phyloP scores from a whole-genome alignment of 2,888 invertebrate species.

The Leptopilina myrica region DNA sequence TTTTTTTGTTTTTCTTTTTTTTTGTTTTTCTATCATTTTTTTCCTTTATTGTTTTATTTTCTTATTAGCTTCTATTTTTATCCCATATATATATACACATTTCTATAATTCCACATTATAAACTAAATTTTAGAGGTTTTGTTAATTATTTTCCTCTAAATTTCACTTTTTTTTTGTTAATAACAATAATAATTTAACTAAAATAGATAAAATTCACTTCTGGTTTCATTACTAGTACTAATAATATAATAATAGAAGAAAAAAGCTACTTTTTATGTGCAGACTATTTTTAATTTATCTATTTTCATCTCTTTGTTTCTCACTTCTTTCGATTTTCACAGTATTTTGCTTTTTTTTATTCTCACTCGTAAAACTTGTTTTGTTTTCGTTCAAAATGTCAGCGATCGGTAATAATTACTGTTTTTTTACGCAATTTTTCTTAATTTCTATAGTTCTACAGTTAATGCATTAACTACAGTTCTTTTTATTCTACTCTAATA shows the following conservation, averaged over 20 bases:
- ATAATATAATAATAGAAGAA: neutral
- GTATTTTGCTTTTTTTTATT: neutral
- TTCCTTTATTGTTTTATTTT: constrained; percentile 48
- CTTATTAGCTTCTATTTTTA: constrained; percentile 36
- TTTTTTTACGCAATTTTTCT: neutral
- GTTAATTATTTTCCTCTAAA: neutral
- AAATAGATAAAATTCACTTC: no score
- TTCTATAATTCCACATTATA: constrained; percentile 2
- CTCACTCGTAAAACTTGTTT: neutral
- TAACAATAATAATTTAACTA: no score
- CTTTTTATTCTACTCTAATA: neutral
- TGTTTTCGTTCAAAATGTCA: neutral
- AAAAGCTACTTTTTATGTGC: neutral
- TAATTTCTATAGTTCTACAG: neutral
- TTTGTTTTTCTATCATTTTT: constrained; percentile 49
- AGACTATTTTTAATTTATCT: neutral
- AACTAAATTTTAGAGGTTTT: neutral
- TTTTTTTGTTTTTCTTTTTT: constrained; percentile 49
- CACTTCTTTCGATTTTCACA: neutral
- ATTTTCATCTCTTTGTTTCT: neutral
- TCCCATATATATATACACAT: no score
- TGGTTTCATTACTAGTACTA: neutral
- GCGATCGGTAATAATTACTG: constrained; percentile 22
- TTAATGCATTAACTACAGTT: neutral
- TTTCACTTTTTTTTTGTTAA: no score